Evolutionary conservation across 2,797 vertebrate genomes (phyloP).

Genomic region (Gila robusta): DNA sequence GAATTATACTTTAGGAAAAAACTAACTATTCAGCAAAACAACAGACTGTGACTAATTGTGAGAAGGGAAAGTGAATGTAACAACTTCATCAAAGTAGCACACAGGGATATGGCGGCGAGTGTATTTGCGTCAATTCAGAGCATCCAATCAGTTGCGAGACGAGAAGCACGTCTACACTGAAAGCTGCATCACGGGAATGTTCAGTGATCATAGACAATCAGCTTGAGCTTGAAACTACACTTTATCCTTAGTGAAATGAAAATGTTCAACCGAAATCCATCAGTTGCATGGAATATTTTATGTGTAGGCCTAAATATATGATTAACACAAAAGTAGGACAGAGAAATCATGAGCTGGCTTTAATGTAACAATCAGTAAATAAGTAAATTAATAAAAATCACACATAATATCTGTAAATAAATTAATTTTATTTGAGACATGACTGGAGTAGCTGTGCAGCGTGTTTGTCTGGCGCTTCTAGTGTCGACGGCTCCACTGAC

Average conservation of each 20-base stretch:
- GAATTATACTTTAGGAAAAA: slow-evolving; percentile 59
- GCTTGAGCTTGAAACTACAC: not conserved
- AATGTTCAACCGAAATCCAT: not conserved
- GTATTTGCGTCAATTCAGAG: not conserved
- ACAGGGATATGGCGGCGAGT: not conserved
- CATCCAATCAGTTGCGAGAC: slow-evolving; percentile 29
- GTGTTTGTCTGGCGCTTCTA: not conserved
- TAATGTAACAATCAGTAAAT: not conserved
- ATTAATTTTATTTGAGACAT: slow-evolving; percentile 22
- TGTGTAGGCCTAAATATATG: too few species aligned
- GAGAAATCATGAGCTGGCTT: not conserved
- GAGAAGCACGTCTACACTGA: not conserved
- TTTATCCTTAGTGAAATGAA: not conserved
- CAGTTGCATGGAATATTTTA: not conserved
- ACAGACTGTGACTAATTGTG: slow-evolving; percentile 66
- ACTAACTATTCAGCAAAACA: slow-evolving; percentile 72
- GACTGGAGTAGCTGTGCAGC: not conserved
- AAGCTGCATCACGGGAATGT: not conserved
- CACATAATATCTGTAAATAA: slow-evolving; percentile 23
- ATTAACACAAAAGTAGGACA: not conserved
- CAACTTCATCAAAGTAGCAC: slow-evolving; percentile 52
- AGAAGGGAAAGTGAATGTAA: not conserved
- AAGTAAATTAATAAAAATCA: not conserved
- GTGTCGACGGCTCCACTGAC: not conserved
- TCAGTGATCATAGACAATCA: not conserved